Conservation (phyloP, 2,888 invertebrate genomes). For the Lithophane ornitopus region DNA sequence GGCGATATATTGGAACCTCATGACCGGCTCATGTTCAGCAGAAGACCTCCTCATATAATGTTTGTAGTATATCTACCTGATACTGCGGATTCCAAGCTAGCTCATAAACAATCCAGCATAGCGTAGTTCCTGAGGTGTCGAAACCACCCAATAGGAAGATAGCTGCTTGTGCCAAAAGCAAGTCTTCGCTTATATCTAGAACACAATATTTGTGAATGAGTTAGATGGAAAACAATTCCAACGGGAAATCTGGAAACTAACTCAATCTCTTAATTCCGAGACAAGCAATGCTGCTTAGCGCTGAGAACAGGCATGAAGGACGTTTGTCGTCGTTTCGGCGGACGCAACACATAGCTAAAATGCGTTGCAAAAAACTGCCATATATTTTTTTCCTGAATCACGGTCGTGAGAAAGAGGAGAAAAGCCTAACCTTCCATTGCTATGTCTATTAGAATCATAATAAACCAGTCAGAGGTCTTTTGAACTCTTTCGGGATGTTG, state of each 20-base stretch:
- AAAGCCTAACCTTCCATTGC: neutral
- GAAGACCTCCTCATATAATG: neutral
- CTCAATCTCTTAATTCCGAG: neutral
- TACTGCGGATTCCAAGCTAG: slow-evolving; percentile 70
- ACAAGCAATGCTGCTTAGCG: neutral
- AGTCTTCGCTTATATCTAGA: slow-evolving; percentile 72
- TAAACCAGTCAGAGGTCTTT: too few species aligned
- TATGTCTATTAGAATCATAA: too few species aligned
- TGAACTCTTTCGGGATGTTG: too few species aligned
- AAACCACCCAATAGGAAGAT: slow-evolving; percentile 77
- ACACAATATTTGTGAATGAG: neutral
- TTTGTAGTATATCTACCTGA: slow-evolving; percentile 69
- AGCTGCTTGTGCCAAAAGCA: slow-evolving; percentile 76
- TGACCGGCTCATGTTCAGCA: neutral
- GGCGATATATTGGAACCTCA: neutral
- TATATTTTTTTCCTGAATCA: neutral
- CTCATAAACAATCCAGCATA: slow-evolving; percentile 71
- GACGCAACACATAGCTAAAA: neutral
- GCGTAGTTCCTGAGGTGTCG: slow-evolving; percentile 69
- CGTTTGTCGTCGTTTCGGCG: neutral
- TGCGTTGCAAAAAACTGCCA: neutral
- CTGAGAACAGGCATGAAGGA: neutral
- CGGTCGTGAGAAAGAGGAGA: neutral
- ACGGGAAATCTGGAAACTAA: neutral
- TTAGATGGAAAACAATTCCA: neutral